A percentile compares a stretch with the other conserved stretches of the same genome.
phyloP scores from a whole-genome alignment of 2,888 invertebrate species.

The Artemia sinica region DNA sequence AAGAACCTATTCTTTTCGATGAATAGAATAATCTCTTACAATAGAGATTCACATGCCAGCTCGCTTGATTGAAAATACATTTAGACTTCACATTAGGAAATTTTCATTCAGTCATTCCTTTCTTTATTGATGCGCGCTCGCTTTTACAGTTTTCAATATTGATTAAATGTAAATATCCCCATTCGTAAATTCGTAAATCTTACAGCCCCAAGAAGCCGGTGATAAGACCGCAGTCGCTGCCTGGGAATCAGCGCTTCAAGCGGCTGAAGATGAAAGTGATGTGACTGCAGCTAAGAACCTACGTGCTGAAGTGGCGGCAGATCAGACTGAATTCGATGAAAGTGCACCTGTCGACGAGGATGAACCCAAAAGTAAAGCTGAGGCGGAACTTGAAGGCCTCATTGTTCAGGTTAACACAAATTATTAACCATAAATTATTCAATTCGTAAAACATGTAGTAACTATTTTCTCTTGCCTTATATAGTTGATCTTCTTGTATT shows the following conservation, averaged over 20 bases:
- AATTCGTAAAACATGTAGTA: too few species aligned
- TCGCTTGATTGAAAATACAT: too few species aligned
- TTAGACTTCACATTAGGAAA: too few species aligned
- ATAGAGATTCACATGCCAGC: too few species aligned
- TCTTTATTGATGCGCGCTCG: too few species aligned
- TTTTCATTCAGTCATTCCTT: too few species aligned
- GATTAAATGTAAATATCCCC: too few species aligned
- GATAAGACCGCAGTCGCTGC: conserved; percentile 46
- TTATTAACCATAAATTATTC: neutral
- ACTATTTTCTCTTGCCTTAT: too few species aligned
- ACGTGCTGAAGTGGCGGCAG: conserved; percentile 73
- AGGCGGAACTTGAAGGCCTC: conserved; percentile 50
- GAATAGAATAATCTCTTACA: too few species aligned
- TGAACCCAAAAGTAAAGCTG: conserved; percentile 43
- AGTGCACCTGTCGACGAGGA: conserved; percentile 64
- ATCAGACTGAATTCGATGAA: conserved; percentile 89
- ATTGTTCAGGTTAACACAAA: conserved; percentile 45
- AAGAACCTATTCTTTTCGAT: too few species aligned
- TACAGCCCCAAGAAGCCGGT: conserved; percentile 30
- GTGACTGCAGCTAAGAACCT: conserved; percentile 69
- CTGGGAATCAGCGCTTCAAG: conserved; percentile 59
- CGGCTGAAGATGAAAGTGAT: conserved; percentile 87
- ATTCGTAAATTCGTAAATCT: neutral
- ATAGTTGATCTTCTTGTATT: too few species aligned
- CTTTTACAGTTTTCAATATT: too few species aligned